Evolutionary conservation across 2,888 invertebrate genomes (phyloP).

Genomic region (Eupithecia insigniata): DNA sequence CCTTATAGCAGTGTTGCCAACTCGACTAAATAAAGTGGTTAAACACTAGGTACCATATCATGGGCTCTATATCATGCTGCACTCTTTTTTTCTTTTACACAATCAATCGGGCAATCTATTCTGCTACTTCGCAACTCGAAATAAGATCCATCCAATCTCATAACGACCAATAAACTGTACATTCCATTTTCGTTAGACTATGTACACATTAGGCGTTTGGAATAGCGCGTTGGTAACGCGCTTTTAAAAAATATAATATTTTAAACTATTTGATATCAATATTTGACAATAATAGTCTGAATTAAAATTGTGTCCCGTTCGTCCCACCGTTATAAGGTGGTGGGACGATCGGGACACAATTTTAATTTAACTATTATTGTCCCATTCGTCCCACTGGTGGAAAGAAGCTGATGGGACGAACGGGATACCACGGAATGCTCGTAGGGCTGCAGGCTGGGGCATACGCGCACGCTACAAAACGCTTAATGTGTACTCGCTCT

Average conservation of each 20-base stretch:
- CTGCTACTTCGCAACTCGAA: neutral
- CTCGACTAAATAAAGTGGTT: constrained; percentile 24
- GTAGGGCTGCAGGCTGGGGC: too few relatives aligned
- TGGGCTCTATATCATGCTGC: constrained; percentile 4
- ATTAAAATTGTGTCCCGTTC: too few relatives aligned
- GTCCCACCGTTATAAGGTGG: too few relatives aligned
- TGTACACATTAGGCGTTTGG: neutral
- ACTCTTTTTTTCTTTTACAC: neutral
- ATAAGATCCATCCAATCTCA: constrained; percentile 1
- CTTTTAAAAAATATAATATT: neutral
- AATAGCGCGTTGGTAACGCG: neutral
- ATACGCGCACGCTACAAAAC: neutral
- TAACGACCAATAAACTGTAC: constrained; percentile 6
- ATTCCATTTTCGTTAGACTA: neutral
- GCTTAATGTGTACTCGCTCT: neutral
- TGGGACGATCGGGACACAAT: too few relatives aligned
- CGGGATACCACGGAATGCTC: too few relatives aligned
- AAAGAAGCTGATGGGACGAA: too few relatives aligned
- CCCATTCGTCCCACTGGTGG: too few relatives aligned
- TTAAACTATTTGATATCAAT: too few relatives aligned
- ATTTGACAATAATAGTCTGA: too few relatives aligned
- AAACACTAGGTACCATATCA: constrained; percentile 14
- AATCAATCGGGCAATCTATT: neutral
- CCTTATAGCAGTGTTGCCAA: constrained; percentile 38
- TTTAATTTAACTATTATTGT: too few relatives aligned